phyloP scores from a whole-genome alignment of 2,888 invertebrate genomes.

The Tipula unca region DNA sequence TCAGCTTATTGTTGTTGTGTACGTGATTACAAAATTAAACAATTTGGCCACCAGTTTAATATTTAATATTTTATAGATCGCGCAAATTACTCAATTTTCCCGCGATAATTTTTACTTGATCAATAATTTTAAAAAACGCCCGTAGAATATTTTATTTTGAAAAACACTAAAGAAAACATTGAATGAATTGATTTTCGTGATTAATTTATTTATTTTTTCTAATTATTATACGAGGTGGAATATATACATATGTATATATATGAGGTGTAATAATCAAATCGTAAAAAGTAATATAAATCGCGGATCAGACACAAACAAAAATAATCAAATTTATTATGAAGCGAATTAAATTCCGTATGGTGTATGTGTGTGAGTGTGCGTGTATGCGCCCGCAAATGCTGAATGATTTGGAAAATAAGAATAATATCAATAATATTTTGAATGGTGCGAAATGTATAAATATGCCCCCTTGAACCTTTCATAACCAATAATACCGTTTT shows the following conservation, averaged over 20 bases:
- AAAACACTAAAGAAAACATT: not conserved
- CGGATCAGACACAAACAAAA: not conserved
- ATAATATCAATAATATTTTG: too few relatives aligned
- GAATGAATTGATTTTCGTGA: not conserved
- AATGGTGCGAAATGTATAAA: too few relatives aligned
- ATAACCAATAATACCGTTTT: too few relatives aligned
- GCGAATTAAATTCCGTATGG: not conserved
- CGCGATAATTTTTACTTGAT: too few relatives aligned
- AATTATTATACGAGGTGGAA: not conserved
- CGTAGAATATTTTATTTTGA: not conserved
- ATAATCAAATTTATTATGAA: not conserved
- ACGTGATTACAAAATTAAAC: not conserved
- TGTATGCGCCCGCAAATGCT: not conserved
- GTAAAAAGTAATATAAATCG: not conserved
- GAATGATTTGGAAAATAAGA: not conserved
- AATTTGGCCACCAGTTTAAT: not conserved
- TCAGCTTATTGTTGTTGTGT: not conserved
- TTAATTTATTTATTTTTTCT: not conserved
- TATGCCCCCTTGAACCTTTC: too few relatives aligned
- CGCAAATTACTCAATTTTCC: too few relatives aligned
- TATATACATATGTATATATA: too few relatives aligned
- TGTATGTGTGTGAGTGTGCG: not conserved
- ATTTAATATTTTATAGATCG: not conserved
- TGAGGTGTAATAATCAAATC: not conserved
- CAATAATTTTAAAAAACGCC: not conserved